These are phyloP conservation scores for Ypsolopha scabrella DNA, from an alignment of 2,888 invertebrate species.

Conservation along the genomic window DNA sequence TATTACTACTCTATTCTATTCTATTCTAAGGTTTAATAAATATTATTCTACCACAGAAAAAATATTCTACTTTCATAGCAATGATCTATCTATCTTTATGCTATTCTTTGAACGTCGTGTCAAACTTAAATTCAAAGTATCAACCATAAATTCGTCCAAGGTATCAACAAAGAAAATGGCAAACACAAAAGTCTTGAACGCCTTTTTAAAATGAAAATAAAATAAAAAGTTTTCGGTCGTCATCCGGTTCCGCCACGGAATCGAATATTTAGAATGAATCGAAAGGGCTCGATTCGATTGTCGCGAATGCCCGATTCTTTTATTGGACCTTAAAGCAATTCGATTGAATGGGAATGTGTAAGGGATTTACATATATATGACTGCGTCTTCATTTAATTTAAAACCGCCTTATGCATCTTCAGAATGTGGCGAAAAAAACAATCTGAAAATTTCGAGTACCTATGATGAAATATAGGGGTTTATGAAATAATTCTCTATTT, in stretches of 20 bases:
- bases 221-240: slow-evolving; percentile 1
- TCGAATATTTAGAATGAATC: slow-evolving; percentile 25
- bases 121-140: not conserved
- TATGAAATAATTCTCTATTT: too few relatives aligned
- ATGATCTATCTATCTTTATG: not conserved
- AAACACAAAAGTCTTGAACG: not conserved
- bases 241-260: slow-evolving; percentile 16
- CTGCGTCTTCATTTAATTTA: too few relatives aligned
- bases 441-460: too few relatives aligned
- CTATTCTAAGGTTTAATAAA: too few relatives aligned
- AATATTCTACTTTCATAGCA: too few relatives aligned
- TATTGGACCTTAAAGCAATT: not conserved
- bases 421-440: too few relatives aligned
- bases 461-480: too few relatives aligned
- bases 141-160: too few relatives aligned
- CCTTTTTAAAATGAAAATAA: slow-evolving; percentile 1
- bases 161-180: not conserved
- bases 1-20: too few relatives aligned
- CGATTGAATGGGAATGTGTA: not conserved
- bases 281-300: slow-evolving; percentile 29
- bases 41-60: too few relatives aligned
- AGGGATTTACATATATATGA: too few relatives aligned
- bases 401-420: too few relatives aligned
- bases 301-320: slow-evolving; percentile 20
- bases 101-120: not conserved